Conservation (phyloP, 1,140 invertebrate genomes). For the Sycophaga agraensis region DNA sequence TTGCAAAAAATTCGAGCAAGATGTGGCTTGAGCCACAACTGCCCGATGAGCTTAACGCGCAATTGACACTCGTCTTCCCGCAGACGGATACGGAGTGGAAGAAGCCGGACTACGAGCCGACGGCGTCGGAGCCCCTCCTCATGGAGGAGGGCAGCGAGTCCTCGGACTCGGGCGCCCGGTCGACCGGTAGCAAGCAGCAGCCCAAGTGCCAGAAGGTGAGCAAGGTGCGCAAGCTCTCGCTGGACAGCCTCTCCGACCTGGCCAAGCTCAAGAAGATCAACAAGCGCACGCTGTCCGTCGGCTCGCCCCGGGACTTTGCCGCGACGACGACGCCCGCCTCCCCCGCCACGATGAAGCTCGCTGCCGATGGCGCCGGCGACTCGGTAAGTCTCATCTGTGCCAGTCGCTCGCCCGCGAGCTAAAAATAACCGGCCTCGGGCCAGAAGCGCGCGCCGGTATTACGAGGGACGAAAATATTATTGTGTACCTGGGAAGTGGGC, state of each 20-base stretch:
- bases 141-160: conserved; percentile 19
- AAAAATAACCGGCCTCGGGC: too few relatives aligned
- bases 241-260: conserved; percentile 46
- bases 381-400: too few relatives aligned
- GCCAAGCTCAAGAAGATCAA: conserved; percentile 48
- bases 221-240: conserved; percentile 50
- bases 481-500: too few relatives aligned
- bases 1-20: too few relatives aligned
- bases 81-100: too few relatives aligned
- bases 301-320: conserved; percentile 34
- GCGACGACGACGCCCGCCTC: conserved; percentile 30
- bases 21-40: too few relatives aligned
- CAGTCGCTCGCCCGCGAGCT: too few relatives aligned
- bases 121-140: conserved; percentile 42
- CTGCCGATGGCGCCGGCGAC: too few relatives aligned
- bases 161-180: neutral
- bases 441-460: too few relatives aligned
- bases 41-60: too few relatives aligned
- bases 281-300: conserved; percentile 49
- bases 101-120: conserved; percentile 53
- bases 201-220: conserved; percentile 60
- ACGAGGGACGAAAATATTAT: too few relatives aligned
- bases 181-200: conserved; percentile 37
- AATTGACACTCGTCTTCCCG: too few relatives aligned
- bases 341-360: neutral